Conservation (phyloP, 2,888 invertebrate genomes). For the Oxycera nigricornis region DNA sequence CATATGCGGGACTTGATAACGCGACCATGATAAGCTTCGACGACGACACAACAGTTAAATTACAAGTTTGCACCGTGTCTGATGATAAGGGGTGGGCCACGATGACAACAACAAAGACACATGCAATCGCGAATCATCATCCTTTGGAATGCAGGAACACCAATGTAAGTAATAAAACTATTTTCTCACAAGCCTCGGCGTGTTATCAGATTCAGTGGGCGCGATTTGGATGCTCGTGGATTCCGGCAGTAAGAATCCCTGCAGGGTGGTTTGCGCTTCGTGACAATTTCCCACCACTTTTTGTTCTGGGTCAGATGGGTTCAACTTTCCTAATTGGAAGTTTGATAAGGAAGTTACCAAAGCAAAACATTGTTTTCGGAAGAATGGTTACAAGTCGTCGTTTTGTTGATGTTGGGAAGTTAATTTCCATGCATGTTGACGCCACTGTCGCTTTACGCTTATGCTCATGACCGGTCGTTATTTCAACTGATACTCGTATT, state of each 20-base stretch:
- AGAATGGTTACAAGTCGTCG: background rate
- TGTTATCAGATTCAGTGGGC: background rate
- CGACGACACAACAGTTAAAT: background rate
- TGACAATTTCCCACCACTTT: background rate
- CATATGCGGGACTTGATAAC: slow-evolving; percentile 9
- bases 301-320: background rate
- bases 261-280: background rate
- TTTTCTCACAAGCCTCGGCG: background rate
- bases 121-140: background rate
- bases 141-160: background rate
- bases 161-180: background rate
- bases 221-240: background rate
- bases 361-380: background rate
- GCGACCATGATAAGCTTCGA: background rate
- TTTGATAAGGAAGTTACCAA: background rate
- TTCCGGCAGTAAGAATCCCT: background rate
- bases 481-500: no score
- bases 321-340: background rate
- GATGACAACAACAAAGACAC: background rate
- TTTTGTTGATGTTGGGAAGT: background rate
- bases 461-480: no score
- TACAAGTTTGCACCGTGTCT: background rate
- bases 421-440: background rate
- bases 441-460: background rate
- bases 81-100: background rate